phyloP scores from a whole-genome alignment of 2,797 vertebrate species.

The Sarcophilus harrisii region DNA sequence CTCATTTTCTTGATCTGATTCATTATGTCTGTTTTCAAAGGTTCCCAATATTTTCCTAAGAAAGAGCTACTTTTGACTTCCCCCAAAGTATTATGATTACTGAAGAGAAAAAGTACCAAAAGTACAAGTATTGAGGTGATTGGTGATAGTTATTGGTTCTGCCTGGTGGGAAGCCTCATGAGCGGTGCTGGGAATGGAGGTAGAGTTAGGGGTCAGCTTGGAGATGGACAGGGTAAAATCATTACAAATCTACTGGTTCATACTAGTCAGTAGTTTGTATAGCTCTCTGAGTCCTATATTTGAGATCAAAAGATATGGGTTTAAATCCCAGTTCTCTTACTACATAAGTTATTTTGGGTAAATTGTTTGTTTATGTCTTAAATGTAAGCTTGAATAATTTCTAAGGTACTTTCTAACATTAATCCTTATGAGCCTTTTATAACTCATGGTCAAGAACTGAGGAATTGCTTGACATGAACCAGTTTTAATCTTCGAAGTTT shows the following conservation, averaged over 20 bases:
- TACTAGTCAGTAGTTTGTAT: neutral
- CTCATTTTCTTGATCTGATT: neutral
- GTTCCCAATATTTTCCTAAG: neutral
- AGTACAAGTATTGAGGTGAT: neutral
- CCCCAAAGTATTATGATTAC: neutral
- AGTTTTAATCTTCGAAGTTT: neutral
- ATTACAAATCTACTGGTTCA: neutral
- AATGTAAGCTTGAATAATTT: neutral
- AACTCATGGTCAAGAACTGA: neutral
- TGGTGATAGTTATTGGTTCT: neutral
- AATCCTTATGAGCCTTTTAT: neutral
- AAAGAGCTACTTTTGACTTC: slow-evolving; percentile 11
- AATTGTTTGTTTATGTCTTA: neutral
- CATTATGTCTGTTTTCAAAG: neutral
- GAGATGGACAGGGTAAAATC: neutral
- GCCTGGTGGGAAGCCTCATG: neutral
- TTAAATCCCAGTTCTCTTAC: neutral
- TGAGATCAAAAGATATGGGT: neutral
- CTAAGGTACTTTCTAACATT: neutral
- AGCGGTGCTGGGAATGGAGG: rapidly evolving
- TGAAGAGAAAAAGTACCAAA: rapidly evolving
- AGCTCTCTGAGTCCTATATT: neutral
- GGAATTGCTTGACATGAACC: neutral
- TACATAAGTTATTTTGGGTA: neutral
- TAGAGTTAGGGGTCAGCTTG: rapidly evolving